phyloP scores from a whole-genome alignment of 2,113 vertebrate species.

The Alligator sinensis region DNA sequence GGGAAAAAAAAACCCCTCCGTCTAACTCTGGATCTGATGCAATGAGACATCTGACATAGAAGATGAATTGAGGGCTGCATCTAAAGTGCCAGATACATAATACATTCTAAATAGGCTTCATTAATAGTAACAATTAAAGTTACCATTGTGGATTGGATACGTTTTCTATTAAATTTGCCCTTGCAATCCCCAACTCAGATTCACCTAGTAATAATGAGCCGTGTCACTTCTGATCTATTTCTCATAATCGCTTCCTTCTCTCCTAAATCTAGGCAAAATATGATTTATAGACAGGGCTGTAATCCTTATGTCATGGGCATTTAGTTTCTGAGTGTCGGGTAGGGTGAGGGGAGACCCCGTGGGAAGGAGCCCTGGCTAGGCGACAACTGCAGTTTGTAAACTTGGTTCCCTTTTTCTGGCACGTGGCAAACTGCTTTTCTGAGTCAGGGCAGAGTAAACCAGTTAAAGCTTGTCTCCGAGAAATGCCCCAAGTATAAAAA shows the following conservation, averaged over 20 bases:
- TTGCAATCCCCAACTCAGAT: conserved; percentile 56
- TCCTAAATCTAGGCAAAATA: conserved; percentile 53
- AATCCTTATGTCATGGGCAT: fast-evolving
- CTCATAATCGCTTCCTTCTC: conserved; percentile 51
- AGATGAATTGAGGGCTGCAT: conserved; percentile 67
- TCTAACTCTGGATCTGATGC: conserved; percentile 29
- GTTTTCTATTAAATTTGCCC: conserved; percentile 72
- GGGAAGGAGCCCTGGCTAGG: neutral
- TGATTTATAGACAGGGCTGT: conserved; percentile 31
- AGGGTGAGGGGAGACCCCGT: neutral
- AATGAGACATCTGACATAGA: neutral
- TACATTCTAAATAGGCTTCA: conserved; percentile 73
- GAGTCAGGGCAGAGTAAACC: neutral
- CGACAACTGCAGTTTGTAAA: neutral
- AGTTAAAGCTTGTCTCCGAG: neutral
- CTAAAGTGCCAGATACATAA: conserved; percentile 66
- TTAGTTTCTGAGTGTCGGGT: fast-evolving
- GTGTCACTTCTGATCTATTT: conserved; percentile 72
- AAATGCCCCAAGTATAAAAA: neutral
- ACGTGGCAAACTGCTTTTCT: neutral
- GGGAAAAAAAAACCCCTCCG: neutral
- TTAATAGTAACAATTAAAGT: conserved; percentile 74
- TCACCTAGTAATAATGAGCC: conserved; percentile 54
- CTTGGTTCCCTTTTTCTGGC: fast-evolving
- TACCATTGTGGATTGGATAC: conserved; percentile 61